phyloP scores from a whole-genome alignment of 2,797 vertebrate genomes.

The Neoniphon sammara region DNA sequence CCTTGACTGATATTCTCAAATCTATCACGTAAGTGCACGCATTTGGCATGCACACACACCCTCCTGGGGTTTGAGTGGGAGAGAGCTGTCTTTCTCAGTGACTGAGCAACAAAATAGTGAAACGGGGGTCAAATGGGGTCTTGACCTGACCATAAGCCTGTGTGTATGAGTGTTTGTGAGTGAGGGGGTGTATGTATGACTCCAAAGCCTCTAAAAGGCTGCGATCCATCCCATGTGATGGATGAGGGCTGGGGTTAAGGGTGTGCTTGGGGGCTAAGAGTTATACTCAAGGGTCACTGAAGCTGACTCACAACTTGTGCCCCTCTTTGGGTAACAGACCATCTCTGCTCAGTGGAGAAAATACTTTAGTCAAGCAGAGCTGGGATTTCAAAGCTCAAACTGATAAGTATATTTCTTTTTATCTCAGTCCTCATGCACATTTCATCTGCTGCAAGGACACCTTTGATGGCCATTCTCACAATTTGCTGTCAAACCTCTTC shows the following conservation, averaged over 20 bases:
- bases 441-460: slow-evolving; percentile 11
- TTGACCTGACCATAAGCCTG: slow-evolving; percentile 66
- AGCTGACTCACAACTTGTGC: slow-evolving; percentile 42
- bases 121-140: slow-evolving; percentile 74
- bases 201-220: slow-evolving; percentile 69
- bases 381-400: slow-evolving; percentile 9
- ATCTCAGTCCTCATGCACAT: slow-evolving; percentile 22
- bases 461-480: slow-evolving; percentile 36
- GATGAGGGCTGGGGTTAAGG: slow-evolving; percentile 75
- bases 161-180: slow-evolving; percentile 66
- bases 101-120: slow-evolving; percentile 62
- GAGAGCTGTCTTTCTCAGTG: slow-evolving; percentile 56
- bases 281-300: slow-evolving; percentile 64
- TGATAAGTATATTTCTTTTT: not conserved
- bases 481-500: slow-evolving; percentile 37
- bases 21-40: slow-evolving; percentile 21
- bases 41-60: slow-evolving; percentile 11
- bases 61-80: slow-evolving; percentile 22
- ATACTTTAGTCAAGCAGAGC: slow-evolving; percentile 16
- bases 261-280: slow-evolving; percentile 46
- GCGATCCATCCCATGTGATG: slow-evolving; percentile 76
- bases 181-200: slow-evolving; percentile 62
- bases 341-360: not conserved
- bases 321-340: slow-evolving; percentile 28
- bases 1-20: slow-evolving; percentile 23